Evolutionary conservation across 2,797 vertebrate species (phyloP).

Genomic region (Rhinogobio ventralis): DNA sequence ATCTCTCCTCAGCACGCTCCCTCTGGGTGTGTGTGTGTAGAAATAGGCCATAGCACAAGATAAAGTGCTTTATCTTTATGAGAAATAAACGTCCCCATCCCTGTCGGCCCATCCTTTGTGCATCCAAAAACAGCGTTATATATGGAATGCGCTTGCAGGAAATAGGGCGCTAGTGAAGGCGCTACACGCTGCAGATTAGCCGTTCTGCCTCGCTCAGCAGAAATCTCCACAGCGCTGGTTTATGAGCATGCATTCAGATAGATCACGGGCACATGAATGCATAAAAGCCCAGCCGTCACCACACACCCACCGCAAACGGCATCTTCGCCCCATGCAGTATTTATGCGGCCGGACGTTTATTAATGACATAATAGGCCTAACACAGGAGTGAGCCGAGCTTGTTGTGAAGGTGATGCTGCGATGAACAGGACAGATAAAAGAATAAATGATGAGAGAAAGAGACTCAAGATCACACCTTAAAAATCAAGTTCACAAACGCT

Average conservation of each 20-base stretch:
- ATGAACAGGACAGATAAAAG: slow-evolving; percentile 50
- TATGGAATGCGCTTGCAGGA: slow-evolving; percentile 54
- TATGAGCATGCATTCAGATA: slow-evolving; percentile 45
- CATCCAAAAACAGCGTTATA: slow-evolving; percentile 59
- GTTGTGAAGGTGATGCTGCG: slow-evolving; percentile 30
- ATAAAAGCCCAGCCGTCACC: slow-evolving; percentile 51
- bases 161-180: slow-evolving; percentile 58
- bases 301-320: slow-evolving; percentile 41
- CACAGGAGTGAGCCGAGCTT: slow-evolving; percentile 1
- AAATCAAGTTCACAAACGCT: neutral
- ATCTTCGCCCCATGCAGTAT: slow-evolving; percentile 56
- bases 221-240: slow-evolving; percentile 50
- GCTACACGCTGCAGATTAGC: slow-evolving; percentile 57
- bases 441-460: slow-evolving; percentile 5
- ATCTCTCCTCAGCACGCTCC: slow-evolving; percentile 43
- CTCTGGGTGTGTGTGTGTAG: slow-evolving; percentile 40
- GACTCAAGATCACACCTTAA: neutral
- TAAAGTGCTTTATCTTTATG: slow-evolving; percentile 63
- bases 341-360: slow-evolving; percentile 44
- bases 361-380: slow-evolving; percentile 39
- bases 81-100: slow-evolving; percentile 59
- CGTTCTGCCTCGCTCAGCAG: slow-evolving; percentile 60
- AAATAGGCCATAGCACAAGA: slow-evolving; percentile 62
- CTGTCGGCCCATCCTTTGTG: slow-evolving; percentile 54
- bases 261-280: slow-evolving; percentile 55